phyloP scores from a whole-genome alignment of 2,797 vertebrate species.

The Falco cherrug region DNA sequence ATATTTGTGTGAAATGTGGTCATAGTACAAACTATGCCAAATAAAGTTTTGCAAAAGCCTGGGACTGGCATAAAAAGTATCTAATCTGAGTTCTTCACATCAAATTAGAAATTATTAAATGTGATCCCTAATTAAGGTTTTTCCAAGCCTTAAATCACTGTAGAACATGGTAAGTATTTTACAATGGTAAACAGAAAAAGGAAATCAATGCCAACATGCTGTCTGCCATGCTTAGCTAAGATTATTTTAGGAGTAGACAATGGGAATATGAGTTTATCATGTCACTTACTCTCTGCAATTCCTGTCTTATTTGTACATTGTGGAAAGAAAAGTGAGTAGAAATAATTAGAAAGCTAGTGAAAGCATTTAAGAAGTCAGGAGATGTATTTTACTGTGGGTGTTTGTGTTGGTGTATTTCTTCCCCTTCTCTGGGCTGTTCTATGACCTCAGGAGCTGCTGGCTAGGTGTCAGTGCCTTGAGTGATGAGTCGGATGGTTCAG shows the following conservation, averaged over 20 bases:
- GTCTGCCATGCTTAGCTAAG: not conserved
- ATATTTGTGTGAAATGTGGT: not conserved
- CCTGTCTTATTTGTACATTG: not conserved
- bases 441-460: no score
- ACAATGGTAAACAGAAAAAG: not conserved
- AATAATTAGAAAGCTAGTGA: not conserved
- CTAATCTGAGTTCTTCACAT: not conserved
- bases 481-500: no score
- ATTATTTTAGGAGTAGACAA: not conserved
- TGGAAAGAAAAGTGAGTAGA: not conserved
- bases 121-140: not conserved
- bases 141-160: not conserved
- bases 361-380: not conserved
- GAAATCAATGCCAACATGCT: conserved; percentile 3
- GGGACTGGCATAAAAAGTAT: not conserved
- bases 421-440: no score
- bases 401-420: no score
- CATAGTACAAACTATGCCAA: not conserved
- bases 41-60: not conserved
- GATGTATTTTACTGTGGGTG: not conserved
- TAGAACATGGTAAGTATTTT: conserved; percentile 17
- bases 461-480: no score
- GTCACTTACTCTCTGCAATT: not conserved
- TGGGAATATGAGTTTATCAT: not conserved
- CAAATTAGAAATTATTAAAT: not conserved